Conservation (phyloP, 2,113 vertebrate genomes). For the Nyctereutes procyonoides region DNA sequence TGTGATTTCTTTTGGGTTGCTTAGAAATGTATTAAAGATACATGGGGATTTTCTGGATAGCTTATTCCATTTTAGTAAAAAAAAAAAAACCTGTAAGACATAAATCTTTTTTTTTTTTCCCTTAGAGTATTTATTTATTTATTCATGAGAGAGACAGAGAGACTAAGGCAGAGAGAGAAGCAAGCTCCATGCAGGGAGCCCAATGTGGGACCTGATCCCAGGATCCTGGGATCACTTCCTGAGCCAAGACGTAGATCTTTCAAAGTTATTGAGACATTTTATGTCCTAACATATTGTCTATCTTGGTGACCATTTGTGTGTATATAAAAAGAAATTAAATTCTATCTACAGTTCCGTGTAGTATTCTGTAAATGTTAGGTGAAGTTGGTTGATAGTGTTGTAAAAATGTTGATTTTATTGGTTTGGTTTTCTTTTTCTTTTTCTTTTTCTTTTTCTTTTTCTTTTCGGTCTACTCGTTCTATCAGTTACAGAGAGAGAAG, state of each 20-base stretch:
- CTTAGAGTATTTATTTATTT: too few relatives aligned
- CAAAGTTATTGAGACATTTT: slow-evolving; percentile 12
- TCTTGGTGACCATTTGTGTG: not conserved
- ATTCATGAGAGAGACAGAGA: too few relatives aligned
- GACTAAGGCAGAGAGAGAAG: too few relatives aligned
- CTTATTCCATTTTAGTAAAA: not conserved
- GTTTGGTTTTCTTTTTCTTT: not conserved
- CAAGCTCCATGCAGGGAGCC: too few relatives aligned
- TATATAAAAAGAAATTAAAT: slow-evolving; percentile 40
- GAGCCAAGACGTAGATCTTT: not conserved
- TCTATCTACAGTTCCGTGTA: not conserved
- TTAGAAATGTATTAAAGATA: not conserved
- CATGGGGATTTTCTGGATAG: not conserved
- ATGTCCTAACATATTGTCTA: not conserved
- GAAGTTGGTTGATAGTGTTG: not conserved
- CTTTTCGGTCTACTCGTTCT: not conserved
- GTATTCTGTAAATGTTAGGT: not conserved
- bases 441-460: not conserved
- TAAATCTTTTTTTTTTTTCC: not conserved
- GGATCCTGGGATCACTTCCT: too few relatives aligned
- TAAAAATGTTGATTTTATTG: not conserved
- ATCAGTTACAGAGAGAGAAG: not conserved
- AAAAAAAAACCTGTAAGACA: not conserved
- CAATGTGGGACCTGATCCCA: too few relatives aligned
- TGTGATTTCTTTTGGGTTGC: not conserved